These are phyloP conservation scores for Schlechtendalia chinensis DNA, from an alignment of 1,140 invertebrate species.

Conservation along the genomic window DNA sequence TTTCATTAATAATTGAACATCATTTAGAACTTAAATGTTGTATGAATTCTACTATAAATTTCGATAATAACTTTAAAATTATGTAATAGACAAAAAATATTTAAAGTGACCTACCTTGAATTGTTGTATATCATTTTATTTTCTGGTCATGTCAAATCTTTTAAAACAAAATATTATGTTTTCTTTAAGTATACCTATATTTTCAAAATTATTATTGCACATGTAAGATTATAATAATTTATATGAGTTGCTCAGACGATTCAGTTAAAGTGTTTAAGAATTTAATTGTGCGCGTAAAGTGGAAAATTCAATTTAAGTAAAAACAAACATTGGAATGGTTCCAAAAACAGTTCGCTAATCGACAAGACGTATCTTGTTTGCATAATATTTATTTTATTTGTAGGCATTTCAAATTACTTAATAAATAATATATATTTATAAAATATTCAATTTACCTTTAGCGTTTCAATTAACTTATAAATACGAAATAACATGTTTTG, in stretches of 20 bases:
- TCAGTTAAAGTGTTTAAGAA: neutral
- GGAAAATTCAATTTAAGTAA: conserved; percentile 31
- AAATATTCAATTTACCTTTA: no score
- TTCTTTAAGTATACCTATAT: neutral
- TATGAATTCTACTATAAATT: no score
- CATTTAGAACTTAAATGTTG: no score
- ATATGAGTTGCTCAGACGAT: neutral
- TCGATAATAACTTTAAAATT: no score
- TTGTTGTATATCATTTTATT: no score
- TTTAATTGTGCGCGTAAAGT: neutral
- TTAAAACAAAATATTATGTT: neutral
- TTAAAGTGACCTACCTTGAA: no score
- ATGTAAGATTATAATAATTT: neutral
- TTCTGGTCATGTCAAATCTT: no score
- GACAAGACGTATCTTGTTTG: conserved; percentile 28
- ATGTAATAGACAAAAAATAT: no score
- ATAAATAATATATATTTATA: conserved; percentile 4
- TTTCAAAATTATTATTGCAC: no score
- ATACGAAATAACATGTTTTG: neutral
- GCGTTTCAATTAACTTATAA: neutral
- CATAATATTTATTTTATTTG: conserved; percentile 30
- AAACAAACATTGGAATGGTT: conserved; percentile 2
- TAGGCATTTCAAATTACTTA: neutral
- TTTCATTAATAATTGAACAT: no score
- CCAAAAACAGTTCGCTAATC: conserved; percentile 21